Evolutionary conservation across 2,888 invertebrate genomes (phyloP).

Genomic region (Drosophila kanekoi): DNA sequence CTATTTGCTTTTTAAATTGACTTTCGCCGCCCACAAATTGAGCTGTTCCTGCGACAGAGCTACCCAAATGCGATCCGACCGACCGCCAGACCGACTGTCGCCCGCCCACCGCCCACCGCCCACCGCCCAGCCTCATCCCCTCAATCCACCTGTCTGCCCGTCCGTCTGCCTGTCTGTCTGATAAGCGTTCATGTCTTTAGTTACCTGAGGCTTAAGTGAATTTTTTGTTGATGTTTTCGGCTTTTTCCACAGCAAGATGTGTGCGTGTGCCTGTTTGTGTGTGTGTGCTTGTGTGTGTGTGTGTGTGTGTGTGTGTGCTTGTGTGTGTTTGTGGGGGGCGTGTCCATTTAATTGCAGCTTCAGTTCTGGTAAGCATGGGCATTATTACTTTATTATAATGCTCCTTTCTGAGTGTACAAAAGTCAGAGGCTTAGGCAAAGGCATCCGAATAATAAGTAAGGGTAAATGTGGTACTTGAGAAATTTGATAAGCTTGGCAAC

Average conservation of each 20-base stretch:
- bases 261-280: background rate
- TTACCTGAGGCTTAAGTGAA: conserved; percentile 76
- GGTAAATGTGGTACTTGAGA: background rate
- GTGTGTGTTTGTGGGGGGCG: conserved; percentile 12
- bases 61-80: background rate
- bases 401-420: background rate
- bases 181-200: conserved; percentile 62
- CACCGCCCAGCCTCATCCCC: background rate
- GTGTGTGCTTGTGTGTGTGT: background rate
- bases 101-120: background rate
- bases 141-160: conserved; percentile 18
- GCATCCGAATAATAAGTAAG: background rate
- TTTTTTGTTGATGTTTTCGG: conserved; percentile 47
- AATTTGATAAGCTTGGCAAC: too few relatives aligned
- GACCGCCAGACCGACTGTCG: conserved; percentile 16
- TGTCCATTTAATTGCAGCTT: conserved; percentile 59
- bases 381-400: conserved; percentile 24
- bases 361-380: conserved; percentile 11
- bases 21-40: conserved; percentile 72
- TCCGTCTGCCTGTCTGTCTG: conserved; percentile 40
- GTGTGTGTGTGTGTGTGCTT: background rate
- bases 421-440: background rate
- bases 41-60: conserved; percentile 43
- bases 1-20: conserved; percentile 78
- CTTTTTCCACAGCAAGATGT: background rate